Conservation (phyloP, 2,797 vertebrate species). For the Phoebastria nigripes region DNA sequence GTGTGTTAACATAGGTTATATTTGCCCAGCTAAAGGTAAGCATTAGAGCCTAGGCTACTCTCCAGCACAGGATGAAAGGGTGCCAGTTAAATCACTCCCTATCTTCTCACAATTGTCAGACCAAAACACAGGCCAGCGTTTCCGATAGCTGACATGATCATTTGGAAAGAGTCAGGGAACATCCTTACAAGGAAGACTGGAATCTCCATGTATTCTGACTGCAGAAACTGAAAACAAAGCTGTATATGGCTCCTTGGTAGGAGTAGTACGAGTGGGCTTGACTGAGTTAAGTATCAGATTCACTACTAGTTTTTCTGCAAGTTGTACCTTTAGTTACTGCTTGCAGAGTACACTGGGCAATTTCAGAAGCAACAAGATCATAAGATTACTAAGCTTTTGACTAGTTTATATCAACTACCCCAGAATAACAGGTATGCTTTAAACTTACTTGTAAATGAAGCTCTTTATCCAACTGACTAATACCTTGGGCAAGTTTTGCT, state of each 20-base stretch:
- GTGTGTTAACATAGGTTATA: background rate
- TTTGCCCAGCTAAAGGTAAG: background rate
- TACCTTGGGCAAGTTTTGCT: conserved; percentile 92
- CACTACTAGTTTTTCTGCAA: background rate
- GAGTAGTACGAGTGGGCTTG: background rate
- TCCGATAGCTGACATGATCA: background rate
- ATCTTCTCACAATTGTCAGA: background rate
- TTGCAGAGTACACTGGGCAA: background rate
- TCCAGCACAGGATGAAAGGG: background rate
- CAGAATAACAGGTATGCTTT: background rate
- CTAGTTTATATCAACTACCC: background rate
- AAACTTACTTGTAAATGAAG: conserved; percentile 89
- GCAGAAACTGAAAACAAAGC: background rate
- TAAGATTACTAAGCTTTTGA: background rate
- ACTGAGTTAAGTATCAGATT: background rate
- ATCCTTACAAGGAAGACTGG: background rate
- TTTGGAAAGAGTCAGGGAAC: background rate
- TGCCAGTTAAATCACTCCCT: background rate
- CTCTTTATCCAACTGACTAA: conserved; percentile 96
- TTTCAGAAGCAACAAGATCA: background rate
- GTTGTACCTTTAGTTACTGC: background rate
- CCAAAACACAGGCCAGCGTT: background rate
- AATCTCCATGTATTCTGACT: background rate
- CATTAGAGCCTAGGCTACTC: background rate
- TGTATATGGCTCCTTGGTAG: background rate